These are phyloP conservation scores for Melierax canorus DNA, from an alignment of 2,113 vertebrate species.

Conservation along the genomic window DNA sequence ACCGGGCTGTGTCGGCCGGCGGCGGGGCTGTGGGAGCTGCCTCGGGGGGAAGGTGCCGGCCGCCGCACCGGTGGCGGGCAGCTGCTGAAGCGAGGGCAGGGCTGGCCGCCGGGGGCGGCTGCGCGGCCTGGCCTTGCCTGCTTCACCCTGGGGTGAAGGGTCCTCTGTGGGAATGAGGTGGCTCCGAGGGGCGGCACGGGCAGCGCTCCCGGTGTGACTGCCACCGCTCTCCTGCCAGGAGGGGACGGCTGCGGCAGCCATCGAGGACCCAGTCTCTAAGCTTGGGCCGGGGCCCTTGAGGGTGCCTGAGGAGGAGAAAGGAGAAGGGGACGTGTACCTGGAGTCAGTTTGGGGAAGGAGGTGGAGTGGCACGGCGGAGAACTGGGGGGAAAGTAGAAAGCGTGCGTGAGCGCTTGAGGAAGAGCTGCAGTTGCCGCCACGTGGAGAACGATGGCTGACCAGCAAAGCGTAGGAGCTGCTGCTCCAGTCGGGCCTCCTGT, in stretches of 20 bases:
- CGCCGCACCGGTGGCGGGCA: no score
- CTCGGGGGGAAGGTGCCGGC: no score
- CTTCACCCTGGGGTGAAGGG: background rate
- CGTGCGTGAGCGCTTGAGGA: accelerated
- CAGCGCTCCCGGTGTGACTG: accelerated
- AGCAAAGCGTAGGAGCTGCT: accelerated
- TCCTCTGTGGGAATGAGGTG: accelerated
- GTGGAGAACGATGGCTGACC: accelerated
- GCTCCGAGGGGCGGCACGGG: accelerated
- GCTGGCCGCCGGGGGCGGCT: background rate
- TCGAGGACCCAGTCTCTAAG: accelerated
- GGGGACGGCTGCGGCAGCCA: accelerated
- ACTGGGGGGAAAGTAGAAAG: no score
- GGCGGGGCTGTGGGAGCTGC: no score
- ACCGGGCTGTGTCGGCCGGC: no score
- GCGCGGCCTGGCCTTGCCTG: background rate
- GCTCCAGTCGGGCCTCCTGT: background rate
- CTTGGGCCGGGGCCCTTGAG: background rate
- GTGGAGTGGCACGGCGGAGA: accelerated
- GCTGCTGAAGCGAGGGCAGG: background rate
- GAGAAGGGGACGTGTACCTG: accelerated
- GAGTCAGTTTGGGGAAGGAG: background rate
- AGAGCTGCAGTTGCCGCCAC: accelerated
- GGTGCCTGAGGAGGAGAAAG: accelerated
- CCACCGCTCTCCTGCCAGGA: accelerated